Base-by-base conservation (phyloP, 2,113 vertebrate species). In the Hemichromis elongatus region DNA sequence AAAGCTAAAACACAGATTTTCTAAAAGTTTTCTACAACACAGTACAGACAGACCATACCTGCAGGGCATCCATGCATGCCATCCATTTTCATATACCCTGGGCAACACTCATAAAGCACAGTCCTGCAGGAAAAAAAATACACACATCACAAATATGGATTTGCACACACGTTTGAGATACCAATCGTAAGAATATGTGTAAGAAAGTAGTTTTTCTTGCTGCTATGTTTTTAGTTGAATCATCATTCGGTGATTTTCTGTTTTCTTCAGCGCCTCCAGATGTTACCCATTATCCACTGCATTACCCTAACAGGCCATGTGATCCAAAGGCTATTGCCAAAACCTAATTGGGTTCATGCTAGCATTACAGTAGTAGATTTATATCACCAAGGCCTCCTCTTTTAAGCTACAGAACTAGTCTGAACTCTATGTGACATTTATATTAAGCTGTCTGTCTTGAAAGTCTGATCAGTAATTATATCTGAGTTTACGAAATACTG, bases 51-150 rank as follows among this genome's bases (percentile, higher is more conserved):
- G 9, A 80, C 57, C 82, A 3, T 96, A 99, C 99, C 98, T 98
- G 99, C 99, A 85, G 99, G 98, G 86, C 99, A 99, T 66, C 99
- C 99, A 77, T 80, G 95, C 12, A 90, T 95, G 57, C 96, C 97
- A 1, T 98, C 97, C 96, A 99, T 91, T 91, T 95, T 98, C 97
- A 97, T 98, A 87, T 99, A 99, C 1, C 99, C 99, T 79, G 99
- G 99, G 91, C 99, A 99, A 82, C 99, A 99, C 91, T 99, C 99
- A 80, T 99, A 99, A 26, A 98, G 86, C 35, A 99, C 97, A 28
- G 96, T 97, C 91, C 99, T 99, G 88, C 45, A 88, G 16, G 53
- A 66, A 40, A 14, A 42, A 61, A 45, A 81, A 90, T 21, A 86
- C 4, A 92, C 56, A 91, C 24, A 79, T 54, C 7, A 83, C 8